Evolutionary conservation across 2,113 vertebrate genomes (phyloP), one percentile per base, ranked within the genome.

Genomic region (Pseudorectes ferrugineus): DNA sequence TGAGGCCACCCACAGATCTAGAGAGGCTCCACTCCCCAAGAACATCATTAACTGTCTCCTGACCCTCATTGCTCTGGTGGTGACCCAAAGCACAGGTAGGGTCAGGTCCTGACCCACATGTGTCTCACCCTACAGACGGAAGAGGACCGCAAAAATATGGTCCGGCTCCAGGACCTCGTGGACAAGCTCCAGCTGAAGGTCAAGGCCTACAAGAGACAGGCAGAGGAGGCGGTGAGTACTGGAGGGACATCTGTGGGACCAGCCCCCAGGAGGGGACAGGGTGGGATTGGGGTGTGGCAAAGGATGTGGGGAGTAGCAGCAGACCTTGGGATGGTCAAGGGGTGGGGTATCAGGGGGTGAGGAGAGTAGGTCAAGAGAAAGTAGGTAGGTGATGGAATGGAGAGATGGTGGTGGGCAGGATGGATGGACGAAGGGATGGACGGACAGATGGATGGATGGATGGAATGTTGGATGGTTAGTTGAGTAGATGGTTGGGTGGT

Each of bases 161-260:
- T 94, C 24, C 48, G 93, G 24, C 93, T 94, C 46, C 93, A 94
- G 66, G 93, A 94, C 38, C 81, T 94, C 0, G 93, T 94, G 59
- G 93, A 94, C 71, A 94, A 94, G 26, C 93, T 94, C 20, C 93
- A 94, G 14, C 4, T 92, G 93, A 94, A 94, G 21, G 93, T 94
- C 85, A 94, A 94, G 26, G 26, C 93, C 65, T 94, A 94, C 76
- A 94, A 94, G 49, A 12, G 93, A 21, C 93, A 94, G 76, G 93
- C 93, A 2, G 93, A 94, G 65, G 93, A 94, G 54, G 93, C 93
- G 59, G 93, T 94, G 48, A 89, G 87, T 11, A 35, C n/a, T 77
- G 24, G 15, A 14, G 20, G 11, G 23, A 7, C 42, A 63, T 14
- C 17, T 24, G 23, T n/a, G 28, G 23, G n/a, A 45, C 13, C 9